phyloP scores from a whole-genome alignment of 1,140 invertebrate species.

The Drosophila pseudoobscura region DNA sequence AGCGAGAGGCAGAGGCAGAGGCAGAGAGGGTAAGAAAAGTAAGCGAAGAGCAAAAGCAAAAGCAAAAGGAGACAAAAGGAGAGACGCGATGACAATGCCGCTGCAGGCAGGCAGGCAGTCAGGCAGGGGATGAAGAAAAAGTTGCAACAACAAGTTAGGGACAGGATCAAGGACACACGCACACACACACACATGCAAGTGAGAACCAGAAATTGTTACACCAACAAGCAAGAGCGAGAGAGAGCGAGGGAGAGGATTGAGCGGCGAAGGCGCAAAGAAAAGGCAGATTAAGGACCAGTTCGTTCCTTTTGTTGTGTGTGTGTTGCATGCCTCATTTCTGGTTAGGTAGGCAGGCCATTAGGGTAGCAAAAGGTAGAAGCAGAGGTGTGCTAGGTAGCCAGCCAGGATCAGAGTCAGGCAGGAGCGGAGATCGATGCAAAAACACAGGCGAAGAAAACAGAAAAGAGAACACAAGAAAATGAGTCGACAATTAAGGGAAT shows the following conservation, averaged over 20 bases:
- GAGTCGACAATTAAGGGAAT: constrained; percentile 17
- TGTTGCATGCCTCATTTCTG: constrained; percentile 6
- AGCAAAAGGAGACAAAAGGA: constrained; percentile 47
- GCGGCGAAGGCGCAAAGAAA: constrained; percentile 54
- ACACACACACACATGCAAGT: not conserved
- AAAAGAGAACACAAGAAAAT: constrained; percentile 33
- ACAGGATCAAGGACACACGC: constrained; percentile 71
- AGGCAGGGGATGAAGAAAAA: constrained; percentile 51
- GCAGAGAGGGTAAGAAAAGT: constrained; percentile 32
- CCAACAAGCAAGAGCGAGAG: constrained; percentile 16
- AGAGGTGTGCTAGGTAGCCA: constrained; percentile 7
- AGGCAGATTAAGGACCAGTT: constrained; percentile 76
- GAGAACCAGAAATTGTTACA: constrained; percentile 67
- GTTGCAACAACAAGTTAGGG: constrained; percentile 65
- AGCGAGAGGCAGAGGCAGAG: not conserved
- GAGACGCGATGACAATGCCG: constrained; percentile 32
- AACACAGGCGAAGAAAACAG: constrained; percentile 19
- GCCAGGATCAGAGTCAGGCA: constrained; percentile 2
- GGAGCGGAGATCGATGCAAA: constrained; percentile 37
- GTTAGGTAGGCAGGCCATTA: constrained; percentile 45
- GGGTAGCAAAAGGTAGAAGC: constrained; percentile 32
- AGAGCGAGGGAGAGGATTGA: constrained; percentile 13
- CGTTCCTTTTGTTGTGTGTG: constrained; percentile 64
- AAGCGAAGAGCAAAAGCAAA: constrained; percentile 39
- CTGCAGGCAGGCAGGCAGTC: constrained; percentile 19